These are phyloP conservation scores for Carduelis carduelis DNA, from an alignment of 2,797 vertebrate genomes.

Conservation along the genomic window DNA sequence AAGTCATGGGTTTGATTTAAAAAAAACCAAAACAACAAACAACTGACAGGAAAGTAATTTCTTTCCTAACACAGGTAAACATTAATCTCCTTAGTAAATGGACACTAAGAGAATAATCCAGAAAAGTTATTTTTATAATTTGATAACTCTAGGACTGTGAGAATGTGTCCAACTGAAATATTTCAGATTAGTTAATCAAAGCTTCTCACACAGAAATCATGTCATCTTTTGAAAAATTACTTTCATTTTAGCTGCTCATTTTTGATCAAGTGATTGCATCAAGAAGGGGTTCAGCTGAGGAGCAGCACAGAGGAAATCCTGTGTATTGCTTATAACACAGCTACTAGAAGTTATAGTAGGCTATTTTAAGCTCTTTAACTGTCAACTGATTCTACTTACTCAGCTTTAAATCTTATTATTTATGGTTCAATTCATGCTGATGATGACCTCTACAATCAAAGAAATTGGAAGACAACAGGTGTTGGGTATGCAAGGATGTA, in stretches of 20 bases:
- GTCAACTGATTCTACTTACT: neutral
- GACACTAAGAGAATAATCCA: neutral
- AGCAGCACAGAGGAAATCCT: neutral
- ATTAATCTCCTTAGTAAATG: neutral
- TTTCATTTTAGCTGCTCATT: constrained; percentile 1
- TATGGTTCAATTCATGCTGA: neutral
- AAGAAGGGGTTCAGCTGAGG: neutral
- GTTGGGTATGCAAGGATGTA: neutral
- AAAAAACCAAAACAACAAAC: neutral
- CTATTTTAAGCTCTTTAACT: neutral
- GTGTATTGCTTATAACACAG: neutral
- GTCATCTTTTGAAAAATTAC: neutral
- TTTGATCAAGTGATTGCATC: constrained; percentile 7
- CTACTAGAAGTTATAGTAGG: neutral
- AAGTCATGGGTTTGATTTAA: neutral
- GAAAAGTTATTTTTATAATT: neutral
- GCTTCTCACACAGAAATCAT: neutral
- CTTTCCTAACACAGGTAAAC: neutral
- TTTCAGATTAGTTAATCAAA: neutral
- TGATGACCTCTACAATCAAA: neutral
- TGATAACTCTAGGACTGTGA: neutral
- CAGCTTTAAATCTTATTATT: neutral
- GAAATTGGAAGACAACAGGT: neutral
- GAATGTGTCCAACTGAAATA: neutral
- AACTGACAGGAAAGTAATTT: neutral